Percentiles rank a stretch among this genome's conserved stretches.
These are phyloP conservation scores for Probosciger aterrimus DNA, from an alignment of 2,113 vertebrate genomes.

Conservation along the genomic window DNA sequence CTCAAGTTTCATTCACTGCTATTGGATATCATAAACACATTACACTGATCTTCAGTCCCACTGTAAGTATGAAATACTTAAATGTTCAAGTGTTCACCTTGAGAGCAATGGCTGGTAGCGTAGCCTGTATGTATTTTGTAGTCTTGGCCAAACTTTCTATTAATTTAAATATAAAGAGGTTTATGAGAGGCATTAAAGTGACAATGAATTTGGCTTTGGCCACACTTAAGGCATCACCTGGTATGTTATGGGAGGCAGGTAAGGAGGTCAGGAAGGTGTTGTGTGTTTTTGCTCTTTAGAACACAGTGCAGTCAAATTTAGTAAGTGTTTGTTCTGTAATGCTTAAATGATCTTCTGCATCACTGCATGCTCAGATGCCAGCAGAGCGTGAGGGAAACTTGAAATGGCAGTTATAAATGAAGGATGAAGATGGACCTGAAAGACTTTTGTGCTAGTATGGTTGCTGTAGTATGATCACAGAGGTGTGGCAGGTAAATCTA, in stretches of 20 bases:
- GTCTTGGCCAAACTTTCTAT: background rate
- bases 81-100: background rate
- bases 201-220: background rate
- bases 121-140: background rate
- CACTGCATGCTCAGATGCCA: background rate
- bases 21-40: slow-evolving; percentile 92
- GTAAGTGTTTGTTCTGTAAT: background rate
- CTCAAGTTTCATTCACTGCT: slow-evolving; percentile 91
- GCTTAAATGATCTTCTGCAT: background rate
- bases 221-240: background rate
- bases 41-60: slow-evolving; percentile 90
- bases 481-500: background rate
- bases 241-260: background rate
- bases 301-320: background rate
- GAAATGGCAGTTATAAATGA: background rate
- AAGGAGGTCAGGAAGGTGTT: background rate
- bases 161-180: background rate
- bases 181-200: background rate
- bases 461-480: background rate
- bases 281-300: background rate
- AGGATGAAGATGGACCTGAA: background rate
- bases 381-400: background rate
- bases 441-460: background rate
- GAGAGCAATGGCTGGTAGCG: background rate
- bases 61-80: slow-evolving; percentile 73